Base-by-base conservation (phyloP, 2,113 vertebrate species). In the Limanda limanda region DNA sequence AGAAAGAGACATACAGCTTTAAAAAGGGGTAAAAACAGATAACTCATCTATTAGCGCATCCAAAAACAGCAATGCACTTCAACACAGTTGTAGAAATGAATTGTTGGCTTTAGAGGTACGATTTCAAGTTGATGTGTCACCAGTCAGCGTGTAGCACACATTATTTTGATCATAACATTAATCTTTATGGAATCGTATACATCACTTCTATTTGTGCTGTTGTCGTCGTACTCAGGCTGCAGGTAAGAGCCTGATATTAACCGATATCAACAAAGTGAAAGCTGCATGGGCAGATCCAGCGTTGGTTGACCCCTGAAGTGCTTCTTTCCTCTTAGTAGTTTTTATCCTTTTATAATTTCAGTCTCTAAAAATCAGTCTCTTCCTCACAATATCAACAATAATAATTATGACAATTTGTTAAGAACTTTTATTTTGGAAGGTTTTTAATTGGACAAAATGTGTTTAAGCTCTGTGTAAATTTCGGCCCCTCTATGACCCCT, bases 1-100 rank as follows among this genome's bases (percentile, higher is more conserved):
- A 37, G 54, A 86, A 88, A 75, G 60, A 79, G 61, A 47, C 1
- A 35, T 15, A 12, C 51, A 24, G 2, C 9, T 24, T 54, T 20
- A 10, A 52, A 54, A 54, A n/a, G 20, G 51, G 8, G 18, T n/a
- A 11, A 21, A 31, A 54, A 54, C 51, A 18, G 51, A 14, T 5
- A n/a, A n/a, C 6, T 52, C 20, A 14, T n/a, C 51, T 54, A n/a
- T 54, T 54, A 54, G 47, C 69, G 23, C 11, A 52, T 21, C 27
- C 8, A 20, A 15, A 48, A 18, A 4, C 40, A 37, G 52, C 5
- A 37, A 64, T n/a, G 12, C 31, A 64, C 37, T 40, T 56, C 12
- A 17, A 21, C 37, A 47, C 31, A 56, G 42, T 0, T 18, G 6
- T 25, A 20, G 18, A 54, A 67, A 55, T 37, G 35, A 25, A n/a